These are phyloP conservation scores for Fragum whitleyi DNA, from an alignment of 2,888 invertebrate genomes.

Conservation along the genomic window DNA sequence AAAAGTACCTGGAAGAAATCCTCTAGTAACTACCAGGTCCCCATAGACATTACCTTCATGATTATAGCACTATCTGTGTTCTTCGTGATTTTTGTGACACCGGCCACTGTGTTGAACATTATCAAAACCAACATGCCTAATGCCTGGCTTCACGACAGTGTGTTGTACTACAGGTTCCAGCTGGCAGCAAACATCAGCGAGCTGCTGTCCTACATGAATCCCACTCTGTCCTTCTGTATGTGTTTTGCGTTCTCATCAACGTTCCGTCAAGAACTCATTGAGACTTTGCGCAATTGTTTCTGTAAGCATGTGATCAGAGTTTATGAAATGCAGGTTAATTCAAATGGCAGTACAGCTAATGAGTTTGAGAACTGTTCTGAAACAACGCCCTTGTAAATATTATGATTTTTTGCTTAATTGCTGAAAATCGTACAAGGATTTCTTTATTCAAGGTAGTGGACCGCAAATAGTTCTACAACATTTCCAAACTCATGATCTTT, in stretches of 20 bases:
- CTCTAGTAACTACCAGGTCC: slow-evolving; percentile 64
- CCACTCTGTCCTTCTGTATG: slow-evolving; percentile 66
- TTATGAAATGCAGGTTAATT: slow-evolving; percentile 69
- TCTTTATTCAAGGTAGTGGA: no score
- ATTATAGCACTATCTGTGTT: slow-evolving; percentile 66
- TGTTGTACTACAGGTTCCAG: slow-evolving; percentile 59
- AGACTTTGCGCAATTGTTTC: slow-evolving; percentile 41
- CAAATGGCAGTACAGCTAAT: slow-evolving; percentile 56
- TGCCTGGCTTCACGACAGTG: slow-evolving; percentile 64
- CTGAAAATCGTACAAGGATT: not conserved
- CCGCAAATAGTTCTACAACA: no score
- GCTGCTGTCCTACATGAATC: slow-evolving; percentile 68
- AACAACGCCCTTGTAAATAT: slow-evolving; percentile 51
- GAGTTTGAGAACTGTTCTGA: slow-evolving; percentile 67
- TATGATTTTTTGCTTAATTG: not conserved
- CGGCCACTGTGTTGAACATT: slow-evolving; percentile 66
- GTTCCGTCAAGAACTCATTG: slow-evolving; percentile 62
- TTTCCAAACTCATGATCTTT: no score
- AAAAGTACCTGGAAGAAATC: slow-evolving; percentile 65
- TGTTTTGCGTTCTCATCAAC: slow-evolving; percentile 68
- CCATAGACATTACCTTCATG: slow-evolving; percentile 66
- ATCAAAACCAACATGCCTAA: slow-evolving; percentile 65
- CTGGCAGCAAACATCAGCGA: slow-evolving; percentile 56
- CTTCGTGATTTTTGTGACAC: slow-evolving; percentile 72
- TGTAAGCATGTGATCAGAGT: slow-evolving; percentile 62